Conservation (phyloP, 2,888 invertebrate species). For the Papilio demoleus region DNA sequence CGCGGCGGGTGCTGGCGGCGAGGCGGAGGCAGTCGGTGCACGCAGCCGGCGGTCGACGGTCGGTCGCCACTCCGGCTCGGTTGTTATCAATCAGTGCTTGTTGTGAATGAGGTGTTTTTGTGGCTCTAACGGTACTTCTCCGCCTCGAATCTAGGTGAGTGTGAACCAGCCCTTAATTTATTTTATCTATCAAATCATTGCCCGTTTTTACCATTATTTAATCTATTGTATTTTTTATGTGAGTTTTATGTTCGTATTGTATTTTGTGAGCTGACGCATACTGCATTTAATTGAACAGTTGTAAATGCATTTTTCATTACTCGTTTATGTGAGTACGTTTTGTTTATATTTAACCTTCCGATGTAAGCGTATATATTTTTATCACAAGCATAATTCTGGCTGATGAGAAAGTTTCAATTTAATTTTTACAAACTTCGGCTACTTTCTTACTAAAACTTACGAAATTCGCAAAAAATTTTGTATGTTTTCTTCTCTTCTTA, state of each 20-base stretch:
- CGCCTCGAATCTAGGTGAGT: constrained; percentile 37
- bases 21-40: constrained; percentile 63
- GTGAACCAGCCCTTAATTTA: constrained; percentile 13
- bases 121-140: constrained; percentile 44
- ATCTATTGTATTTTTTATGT: constrained; percentile 12
- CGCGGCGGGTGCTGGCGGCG: constrained; percentile 46
- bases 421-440: too few relatives aligned
- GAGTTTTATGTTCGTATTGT: constrained; percentile 16
- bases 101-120: constrained; percentile 52
- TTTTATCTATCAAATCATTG: neutral
- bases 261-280: constrained; percentile 6
- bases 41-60: constrained; percentile 58
- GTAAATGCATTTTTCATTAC: constrained; percentile 14
- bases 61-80: constrained; percentile 56
- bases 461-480: too few relatives aligned
- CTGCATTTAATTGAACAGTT: constrained; percentile 8
- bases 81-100: constrained; percentile 34
- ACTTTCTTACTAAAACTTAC: too few relatives aligned
- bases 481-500: too few relatives aligned
- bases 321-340: constrained; percentile 6
- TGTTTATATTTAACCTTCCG: too few relatives aligned
- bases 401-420: too few relatives aligned
- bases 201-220: constrained; percentile 4
- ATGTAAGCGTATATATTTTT: too few relatives aligned
- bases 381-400: too few relatives aligned